phyloP scores from a whole-genome alignment of 2,113 vertebrate species.

The Nyctibius bracteatus region DNA sequence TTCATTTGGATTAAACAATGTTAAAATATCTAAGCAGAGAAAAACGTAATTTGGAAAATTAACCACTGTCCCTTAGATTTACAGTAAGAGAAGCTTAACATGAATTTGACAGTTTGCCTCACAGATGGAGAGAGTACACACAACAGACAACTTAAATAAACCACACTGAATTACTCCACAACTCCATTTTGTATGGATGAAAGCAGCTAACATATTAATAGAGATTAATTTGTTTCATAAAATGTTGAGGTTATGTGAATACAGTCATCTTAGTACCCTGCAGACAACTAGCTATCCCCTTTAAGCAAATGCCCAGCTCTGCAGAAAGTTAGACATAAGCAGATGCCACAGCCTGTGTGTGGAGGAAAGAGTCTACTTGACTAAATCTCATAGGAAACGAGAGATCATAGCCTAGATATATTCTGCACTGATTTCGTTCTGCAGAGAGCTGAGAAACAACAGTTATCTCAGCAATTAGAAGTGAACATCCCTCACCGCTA shows the following conservation, averaged over 20 bases:
- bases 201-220: neutral
- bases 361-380: neutral
- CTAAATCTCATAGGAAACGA: neutral
- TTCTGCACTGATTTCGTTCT: accelerated
- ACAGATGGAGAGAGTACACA: neutral
- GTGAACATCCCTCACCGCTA: neutral
- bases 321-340: neutral
- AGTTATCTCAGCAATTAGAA: neutral
- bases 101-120: neutral
- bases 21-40: neutral
- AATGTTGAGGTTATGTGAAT: neutral
- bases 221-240: neutral
- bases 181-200: neutral
- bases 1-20: neutral
- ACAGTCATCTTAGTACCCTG: no score
- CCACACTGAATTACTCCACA: neutral
- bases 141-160: neutral
- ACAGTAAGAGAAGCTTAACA: neutral
- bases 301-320: neutral
- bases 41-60: neutral
- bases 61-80: neutral
- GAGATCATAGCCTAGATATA: neutral
- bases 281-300: neutral
- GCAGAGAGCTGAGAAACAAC: neutral
- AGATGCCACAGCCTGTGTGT: accelerated